Conservation (phyloP, 2,797 vertebrate species). For the Lepilemur ruficaudatus region DNA sequence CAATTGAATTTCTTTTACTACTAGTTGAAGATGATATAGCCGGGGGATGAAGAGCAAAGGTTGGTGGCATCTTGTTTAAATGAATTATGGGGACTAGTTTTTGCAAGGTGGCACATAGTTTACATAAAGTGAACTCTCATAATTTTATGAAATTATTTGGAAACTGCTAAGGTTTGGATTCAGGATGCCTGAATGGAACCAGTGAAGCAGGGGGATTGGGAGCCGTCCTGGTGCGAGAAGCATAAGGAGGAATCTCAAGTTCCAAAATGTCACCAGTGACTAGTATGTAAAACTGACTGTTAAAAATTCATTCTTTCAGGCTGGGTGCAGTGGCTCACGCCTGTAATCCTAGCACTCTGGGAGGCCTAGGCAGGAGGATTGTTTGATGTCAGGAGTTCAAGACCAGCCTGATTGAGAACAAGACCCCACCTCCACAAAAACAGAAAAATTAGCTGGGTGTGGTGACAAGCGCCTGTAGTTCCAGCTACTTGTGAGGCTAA, state of each 20-base stretch:
- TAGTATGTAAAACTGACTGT: background rate
- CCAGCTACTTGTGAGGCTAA: no score
- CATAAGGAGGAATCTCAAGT: background rate
- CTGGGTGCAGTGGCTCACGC: no score
- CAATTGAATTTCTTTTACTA: background rate
- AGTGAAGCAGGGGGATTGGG: background rate
- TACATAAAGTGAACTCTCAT: background rate
- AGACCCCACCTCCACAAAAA: no score
- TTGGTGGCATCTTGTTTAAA: background rate
- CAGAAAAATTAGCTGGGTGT: no score
- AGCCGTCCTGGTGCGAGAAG: background rate
- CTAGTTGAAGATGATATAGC: background rate
- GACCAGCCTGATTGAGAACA: no score
- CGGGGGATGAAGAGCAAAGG: background rate
- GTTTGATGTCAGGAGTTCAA: no score
- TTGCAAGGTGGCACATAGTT: background rate
- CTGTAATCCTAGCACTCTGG: no score
- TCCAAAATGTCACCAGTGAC: background rate
- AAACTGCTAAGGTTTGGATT: background rate
- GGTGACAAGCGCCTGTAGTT: no score
- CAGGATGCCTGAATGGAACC: background rate
- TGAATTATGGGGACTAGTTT: background rate
- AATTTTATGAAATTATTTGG: background rate
- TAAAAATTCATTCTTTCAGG: conserved; percentile 11
- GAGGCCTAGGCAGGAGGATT: no score